phyloP scores from a whole-genome alignment of 2,113 vertebrate genomes.

The Chloroceryle aenea region DNA sequence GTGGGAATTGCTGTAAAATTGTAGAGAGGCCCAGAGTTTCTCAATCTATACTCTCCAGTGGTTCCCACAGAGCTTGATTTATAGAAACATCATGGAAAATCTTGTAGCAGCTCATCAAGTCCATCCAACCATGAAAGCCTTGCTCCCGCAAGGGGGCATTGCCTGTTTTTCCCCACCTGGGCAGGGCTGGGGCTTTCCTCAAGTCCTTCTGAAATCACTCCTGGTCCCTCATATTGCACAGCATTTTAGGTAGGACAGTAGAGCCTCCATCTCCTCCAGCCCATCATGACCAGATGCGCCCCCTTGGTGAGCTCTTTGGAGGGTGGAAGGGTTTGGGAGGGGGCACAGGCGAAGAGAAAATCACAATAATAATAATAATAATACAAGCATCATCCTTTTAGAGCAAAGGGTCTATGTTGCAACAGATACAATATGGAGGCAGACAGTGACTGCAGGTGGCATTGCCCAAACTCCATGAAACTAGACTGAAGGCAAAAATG shows the following conservation, averaged over 20 bases:
- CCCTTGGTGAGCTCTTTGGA: background rate
- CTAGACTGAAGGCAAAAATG: background rate
- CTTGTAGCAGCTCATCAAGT: background rate
- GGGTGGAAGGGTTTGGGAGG: background rate
- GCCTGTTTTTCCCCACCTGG: background rate
- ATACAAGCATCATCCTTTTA: background rate
- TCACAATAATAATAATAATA: background rate
- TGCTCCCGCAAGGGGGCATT: background rate
- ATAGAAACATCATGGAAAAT: background rate
- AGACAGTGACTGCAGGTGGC: background rate
- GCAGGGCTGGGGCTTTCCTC: background rate
- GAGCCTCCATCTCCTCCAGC: background rate
- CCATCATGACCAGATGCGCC: fast-evolving
- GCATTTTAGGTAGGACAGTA: background rate
- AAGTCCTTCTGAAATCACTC: background rate
- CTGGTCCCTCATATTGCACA: background rate
- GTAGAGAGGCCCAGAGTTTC: background rate
- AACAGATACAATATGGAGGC: background rate
- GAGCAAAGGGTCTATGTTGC: background rate
- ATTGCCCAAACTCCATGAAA: background rate
- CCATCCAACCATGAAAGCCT: background rate
- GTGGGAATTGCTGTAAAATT: background rate
- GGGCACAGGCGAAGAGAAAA: background rate
- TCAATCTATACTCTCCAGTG: fast-evolving
- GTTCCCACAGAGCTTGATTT: background rate